phyloP scores from a whole-genome alignment of 2,113 vertebrate species.

The Corythornis cristatus region DNA sequence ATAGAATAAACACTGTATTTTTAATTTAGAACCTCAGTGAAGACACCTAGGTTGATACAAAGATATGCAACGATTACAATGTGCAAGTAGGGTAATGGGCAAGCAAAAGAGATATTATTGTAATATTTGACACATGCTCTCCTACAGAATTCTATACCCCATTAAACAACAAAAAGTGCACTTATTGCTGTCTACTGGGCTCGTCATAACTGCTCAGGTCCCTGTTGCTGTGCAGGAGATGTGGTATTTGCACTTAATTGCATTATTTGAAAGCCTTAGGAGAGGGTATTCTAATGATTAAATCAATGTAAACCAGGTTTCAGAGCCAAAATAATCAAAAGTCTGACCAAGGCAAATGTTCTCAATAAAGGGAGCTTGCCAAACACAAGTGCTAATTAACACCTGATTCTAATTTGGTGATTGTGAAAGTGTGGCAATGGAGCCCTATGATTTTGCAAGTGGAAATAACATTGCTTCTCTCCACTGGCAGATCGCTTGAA shows the following conservation, averaged over 20 bases:
- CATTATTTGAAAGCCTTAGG: constrained; percentile 56
- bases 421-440: constrained; percentile 42
- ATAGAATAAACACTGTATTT: neutral
- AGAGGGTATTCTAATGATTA: constrained; percentile 58
- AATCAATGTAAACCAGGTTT: constrained; percentile 67
- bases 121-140: neutral
- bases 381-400: constrained; percentile 66
- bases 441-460: constrained; percentile 28
- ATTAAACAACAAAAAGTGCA: neutral
- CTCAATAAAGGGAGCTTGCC: constrained; percentile 58
- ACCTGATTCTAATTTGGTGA: constrained; percentile 69
- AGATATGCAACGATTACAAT: neutral
- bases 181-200: neutral
- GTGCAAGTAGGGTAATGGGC: neutral
- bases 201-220: neutral
- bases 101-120: neutral
- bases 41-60: neutral
- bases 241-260: constrained; percentile 56
- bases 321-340: constrained; percentile 64
- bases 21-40: neutral
- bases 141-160: neutral
- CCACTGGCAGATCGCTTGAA: neutral
- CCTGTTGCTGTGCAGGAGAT: constrained; percentile 33
- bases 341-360: constrained; percentile 55
- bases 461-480: constrained; percentile 17